Evolutionary conservation across 2,797 vertebrate genomes (phyloP), one percentile per base, ranked within the genome.

Genomic region (Phrynocephalus forsythii): DNA sequence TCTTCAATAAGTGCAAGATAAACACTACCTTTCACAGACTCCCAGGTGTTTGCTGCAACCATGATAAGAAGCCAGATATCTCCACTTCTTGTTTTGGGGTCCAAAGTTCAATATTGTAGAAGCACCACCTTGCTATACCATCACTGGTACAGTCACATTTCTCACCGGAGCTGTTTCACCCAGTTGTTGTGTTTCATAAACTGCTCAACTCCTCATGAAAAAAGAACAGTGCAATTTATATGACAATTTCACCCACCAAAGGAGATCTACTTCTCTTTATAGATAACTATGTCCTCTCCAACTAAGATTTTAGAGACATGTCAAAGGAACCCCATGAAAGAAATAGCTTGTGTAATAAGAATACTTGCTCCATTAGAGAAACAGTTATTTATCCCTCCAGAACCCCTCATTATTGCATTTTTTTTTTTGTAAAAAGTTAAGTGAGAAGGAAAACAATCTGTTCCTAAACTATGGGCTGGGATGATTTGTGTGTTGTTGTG

Each of bases 1-100:
- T 71, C 78, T 91, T 87, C 81, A 73, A 18, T 80, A 60, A 16
- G 63, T 48, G 56, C 15, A 88, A 86, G 28, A 84, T 79, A 90
- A 89, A 93, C 3, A 82, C 0, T 3, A 84, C 68, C 88, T 44
- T 63, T 84, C 48, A 86, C 20, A 33, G 48, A 56, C 79, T 82
- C 86, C 18, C 6, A 67, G 26, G 0, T 79, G 71, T 10, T 92
- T 86, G 50, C 85, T 68, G 44, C 8, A 16, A 11, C 48, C 77
- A 85, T 44, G 88, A 89, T 90, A 92, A 82, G 5, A 20, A 33
- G 3, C 75, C 52, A 66, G 1, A 0, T 1, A 63, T 92, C 71
- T 88, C 28, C 60, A 48, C 50, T 81, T 5, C 33, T 24, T 15
- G 67, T 90, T 87, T 68, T 60, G 8, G 72, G 80, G 84, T 63